Conservation (phyloP, 2,113 vertebrate genomes). For the Otocyon megalotis region DNA sequence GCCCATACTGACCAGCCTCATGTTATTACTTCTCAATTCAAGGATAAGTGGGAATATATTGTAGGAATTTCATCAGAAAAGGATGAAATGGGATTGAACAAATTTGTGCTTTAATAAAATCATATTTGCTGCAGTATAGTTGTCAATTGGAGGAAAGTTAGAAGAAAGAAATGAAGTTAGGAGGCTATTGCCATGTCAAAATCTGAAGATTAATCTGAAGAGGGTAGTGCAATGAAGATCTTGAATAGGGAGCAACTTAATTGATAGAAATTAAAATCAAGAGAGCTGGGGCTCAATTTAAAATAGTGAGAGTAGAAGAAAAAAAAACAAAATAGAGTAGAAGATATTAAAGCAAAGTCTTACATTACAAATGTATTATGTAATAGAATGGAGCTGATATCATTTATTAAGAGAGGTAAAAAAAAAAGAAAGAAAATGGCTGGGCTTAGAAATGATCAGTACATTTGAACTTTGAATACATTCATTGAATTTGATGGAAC, state of each 20-base stretch:
- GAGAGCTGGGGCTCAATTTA: not conserved
- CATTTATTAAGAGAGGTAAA: not conserved
- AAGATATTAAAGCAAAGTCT: not conserved
- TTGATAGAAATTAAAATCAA: not conserved
- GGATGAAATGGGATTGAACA: not conserved
- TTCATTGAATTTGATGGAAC: not conserved
- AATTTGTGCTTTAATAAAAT: not conserved
- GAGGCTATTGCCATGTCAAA: not conserved
- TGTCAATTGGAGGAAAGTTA: not conserved
- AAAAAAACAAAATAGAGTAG: not conserved
- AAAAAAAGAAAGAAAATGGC: not conserved
- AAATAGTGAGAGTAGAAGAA: not conserved
- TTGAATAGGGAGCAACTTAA: not conserved
- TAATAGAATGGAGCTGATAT: not conserved
- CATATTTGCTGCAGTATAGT: not conserved
- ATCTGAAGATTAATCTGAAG: not conserved
- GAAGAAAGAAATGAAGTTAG: not conserved
- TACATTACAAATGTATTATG: not conserved
- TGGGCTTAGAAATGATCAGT: not conserved
- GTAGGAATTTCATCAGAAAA: not conserved
- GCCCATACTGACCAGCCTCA: too few species aligned
- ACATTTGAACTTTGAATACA: not conserved
- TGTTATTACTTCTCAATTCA: not conserved
- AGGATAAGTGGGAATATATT: not conserved
- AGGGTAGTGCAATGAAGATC: not conserved